Evolutionary conservation across 2,888 invertebrate species (phyloP), one percentile per base, ranked within the genome.

Genomic region (Cerceris rybyensis): DNA sequence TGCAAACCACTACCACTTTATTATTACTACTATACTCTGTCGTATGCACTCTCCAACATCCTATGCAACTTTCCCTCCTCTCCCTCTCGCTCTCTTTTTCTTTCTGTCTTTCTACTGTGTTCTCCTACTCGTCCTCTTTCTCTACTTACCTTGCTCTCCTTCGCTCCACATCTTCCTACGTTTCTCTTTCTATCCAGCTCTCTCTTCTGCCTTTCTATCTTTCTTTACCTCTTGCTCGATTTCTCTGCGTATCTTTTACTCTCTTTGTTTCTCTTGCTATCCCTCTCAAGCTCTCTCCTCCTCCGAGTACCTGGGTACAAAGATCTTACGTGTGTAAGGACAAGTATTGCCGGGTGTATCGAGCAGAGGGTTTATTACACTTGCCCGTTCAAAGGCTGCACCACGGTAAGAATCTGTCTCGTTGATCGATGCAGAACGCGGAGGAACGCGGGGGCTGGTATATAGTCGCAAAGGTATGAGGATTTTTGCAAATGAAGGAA

Each of bases 1-100:
- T 86, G 87, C 87, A 88, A 88, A 89, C 90, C 88, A 90, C 90
- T 89, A 90, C 91, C 88, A 90, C 90, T 91, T 90, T 89, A 90
- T 90, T 90, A 90, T 89, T 89, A 89, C 88, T 87, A 88, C 88
- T 89, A 82, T 80, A 82, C 82, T 78, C 79, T 65, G 78, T 76
- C 85, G 83, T 79, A 80, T 73, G 67, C 66, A 55, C 74, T 58
- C 67, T 16, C 57, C 52, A 55, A 16, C 39, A 64, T 71, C 46
- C 59, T n/a, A 5, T 49, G 49, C 16, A 61, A 61, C 68, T 52
- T 14, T 14, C 41, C 49, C 17, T 55, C 54, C 43, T 55, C 41
- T 60, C 46, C 46, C 11, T 11, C 46, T 11, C 46, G 9, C 46
- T 11, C 46, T 11, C 46, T 11, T 11, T 46, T 6, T 46, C 46